A percentile compares a stretch with the other conserved stretches of the same genome.
phyloP scores from a whole-genome alignment of 2,888 invertebrate species.

The Epinotia nisella region DNA sequence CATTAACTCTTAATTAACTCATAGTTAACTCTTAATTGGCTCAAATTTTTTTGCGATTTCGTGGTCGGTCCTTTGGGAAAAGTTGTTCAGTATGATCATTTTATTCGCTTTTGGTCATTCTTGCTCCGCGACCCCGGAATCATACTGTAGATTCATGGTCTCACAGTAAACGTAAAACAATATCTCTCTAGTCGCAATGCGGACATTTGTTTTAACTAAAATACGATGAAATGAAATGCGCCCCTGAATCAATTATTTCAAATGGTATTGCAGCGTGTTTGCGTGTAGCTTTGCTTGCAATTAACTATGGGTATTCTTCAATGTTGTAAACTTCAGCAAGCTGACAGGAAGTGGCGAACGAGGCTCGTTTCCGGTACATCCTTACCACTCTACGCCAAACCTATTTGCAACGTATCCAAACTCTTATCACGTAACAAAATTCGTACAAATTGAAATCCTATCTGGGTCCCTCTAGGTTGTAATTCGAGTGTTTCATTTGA shows the following conservation, averaged over 20 bases:
- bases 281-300: background rate
- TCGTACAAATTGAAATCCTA: background rate
- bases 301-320: background rate
- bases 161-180: no score
- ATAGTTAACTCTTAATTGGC: no score
- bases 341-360: conserved; percentile 8
- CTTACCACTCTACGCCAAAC: conserved; percentile 14
- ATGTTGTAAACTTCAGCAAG: conserved; percentile 2
- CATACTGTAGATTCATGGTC: no score
- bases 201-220: background rate
- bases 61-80: no score
- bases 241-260: background rate
- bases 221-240: background rate
- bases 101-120: no score
- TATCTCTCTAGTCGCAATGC: background rate
- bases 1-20: no score
- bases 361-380: conserved; percentile 8
- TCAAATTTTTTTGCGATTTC: no score
- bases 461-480: background rate
- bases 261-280: background rate
- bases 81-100: no score
- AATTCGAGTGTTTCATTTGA: background rate
- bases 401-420: background rate
- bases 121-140: no score
- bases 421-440: background rate